phyloP scores from a whole-genome alignment of 1,140 invertebrate species.

The Latrodectus geometricus region DNA sequence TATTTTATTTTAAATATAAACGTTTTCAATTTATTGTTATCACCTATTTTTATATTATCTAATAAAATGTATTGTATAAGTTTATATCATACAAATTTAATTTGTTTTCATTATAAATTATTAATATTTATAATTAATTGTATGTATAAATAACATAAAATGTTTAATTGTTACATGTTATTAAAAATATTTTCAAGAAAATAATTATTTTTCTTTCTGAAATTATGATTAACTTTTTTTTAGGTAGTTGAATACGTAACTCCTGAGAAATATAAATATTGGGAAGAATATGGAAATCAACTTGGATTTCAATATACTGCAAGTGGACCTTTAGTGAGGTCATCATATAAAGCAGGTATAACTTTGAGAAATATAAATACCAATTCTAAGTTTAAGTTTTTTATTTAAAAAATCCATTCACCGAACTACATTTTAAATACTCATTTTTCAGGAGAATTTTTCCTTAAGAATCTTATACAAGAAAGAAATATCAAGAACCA shows the following conservation, averaged over 20 bases:
- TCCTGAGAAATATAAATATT: slow-evolving; percentile 92
- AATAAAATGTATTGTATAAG: too few species aligned
- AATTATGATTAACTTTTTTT: slow-evolving; percentile 7
- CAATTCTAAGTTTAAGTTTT: not conserved
- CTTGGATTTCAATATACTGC: slow-evolving; percentile 97
- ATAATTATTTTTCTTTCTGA: not conserved
- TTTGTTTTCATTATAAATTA: too few species aligned
- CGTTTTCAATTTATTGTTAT: too few species aligned
- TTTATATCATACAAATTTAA: too few species aligned
- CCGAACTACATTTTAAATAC: not conserved
- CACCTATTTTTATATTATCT: too few species aligned
- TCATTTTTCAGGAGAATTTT: slow-evolving; percentile 42
- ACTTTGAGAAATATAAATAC: not conserved
- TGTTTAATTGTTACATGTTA: too few species aligned
- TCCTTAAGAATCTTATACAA: slow-evolving; percentile 20
- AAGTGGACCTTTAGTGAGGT: slow-evolving; percentile 95
- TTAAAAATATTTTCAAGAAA: too few species aligned
- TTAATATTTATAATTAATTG: too few species aligned
- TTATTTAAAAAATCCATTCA: not conserved
- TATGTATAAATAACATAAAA: too few species aligned
- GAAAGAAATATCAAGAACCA: not conserved
- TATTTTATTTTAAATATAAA: too few species aligned
- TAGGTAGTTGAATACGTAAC: slow-evolving; percentile 94
- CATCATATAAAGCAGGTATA: slow-evolving; percentile 95
- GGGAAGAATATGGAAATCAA: slow-evolving; percentile 86